Percentiles rank a stretch among this genome's conserved stretches.
Conservation (phyloP, 2,113 vertebrate species). For the Syngnathus scovelli region DNA sequence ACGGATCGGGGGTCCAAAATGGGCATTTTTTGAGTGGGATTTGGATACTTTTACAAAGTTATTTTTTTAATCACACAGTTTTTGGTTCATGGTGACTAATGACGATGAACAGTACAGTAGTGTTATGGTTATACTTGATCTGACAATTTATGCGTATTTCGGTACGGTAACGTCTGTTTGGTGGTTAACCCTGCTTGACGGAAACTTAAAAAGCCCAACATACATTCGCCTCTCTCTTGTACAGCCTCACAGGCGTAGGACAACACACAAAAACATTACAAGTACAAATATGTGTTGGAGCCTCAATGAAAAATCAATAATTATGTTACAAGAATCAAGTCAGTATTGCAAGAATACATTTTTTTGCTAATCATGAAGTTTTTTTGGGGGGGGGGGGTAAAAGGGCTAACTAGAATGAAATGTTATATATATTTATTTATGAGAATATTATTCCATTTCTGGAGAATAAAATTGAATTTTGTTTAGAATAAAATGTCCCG, state of each 20-base stretch:
- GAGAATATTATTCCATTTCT: neutral
- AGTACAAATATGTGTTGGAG: neutral
- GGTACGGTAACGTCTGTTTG: constrained; percentile 1
- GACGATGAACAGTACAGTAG: neutral
- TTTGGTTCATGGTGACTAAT: neutral
- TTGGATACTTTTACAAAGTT: neutral
- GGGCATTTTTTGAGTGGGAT: neutral
- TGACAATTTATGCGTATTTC: neutral
- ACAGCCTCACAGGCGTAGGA: constrained; percentile 17
- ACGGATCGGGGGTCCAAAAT: neutral
- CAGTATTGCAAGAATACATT: neutral
- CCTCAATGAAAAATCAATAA: neutral
- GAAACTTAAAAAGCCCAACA: neutral
- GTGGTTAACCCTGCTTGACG: constrained; percentile 14
- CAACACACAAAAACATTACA: neutral
- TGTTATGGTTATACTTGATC: neutral
- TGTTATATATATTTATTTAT: too few species aligned
- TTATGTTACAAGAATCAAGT: neutral
- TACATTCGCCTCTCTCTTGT: neutral
- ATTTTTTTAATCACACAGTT: neutral
- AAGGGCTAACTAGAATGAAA: neutral
- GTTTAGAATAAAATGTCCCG: neutral
- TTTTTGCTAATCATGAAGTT: neutral
- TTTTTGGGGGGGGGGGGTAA: neutral
- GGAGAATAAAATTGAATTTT: neutral